Conservation (phyloP, 2,888 invertebrate species). For the Pammene aurita region DNA sequence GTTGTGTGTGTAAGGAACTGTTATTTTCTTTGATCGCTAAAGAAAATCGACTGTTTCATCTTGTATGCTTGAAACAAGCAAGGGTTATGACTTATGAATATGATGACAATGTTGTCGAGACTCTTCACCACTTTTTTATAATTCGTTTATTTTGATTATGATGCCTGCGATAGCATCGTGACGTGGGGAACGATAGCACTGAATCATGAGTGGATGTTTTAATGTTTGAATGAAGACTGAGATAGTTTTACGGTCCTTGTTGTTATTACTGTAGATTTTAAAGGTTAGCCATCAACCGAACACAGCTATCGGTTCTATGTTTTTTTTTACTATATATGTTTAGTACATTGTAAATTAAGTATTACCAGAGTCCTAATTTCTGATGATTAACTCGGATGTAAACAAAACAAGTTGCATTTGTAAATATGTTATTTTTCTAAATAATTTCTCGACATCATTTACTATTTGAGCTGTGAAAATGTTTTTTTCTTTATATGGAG, state of each 20-base stretch:
- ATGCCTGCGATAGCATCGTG: conserved; percentile 31
- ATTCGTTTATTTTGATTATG: conserved; percentile 31
- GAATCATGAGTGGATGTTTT: conserved; percentile 52
- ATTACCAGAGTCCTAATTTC: conserved; percentile 36
- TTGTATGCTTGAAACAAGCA: conserved; percentile 32
- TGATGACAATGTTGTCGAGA: conserved; percentile 36
- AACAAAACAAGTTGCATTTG: conserved; percentile 24
- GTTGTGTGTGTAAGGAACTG: conserved; percentile 44
- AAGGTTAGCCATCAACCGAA: conserved; percentile 39
- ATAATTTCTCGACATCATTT: conserved; percentile 34
- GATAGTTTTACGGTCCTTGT: conserved; percentile 66
- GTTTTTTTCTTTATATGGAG: conserved; percentile 12
- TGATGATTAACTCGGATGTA: conserved; percentile 27
- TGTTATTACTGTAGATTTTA: conserved; percentile 54
- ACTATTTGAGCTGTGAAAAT: conserved; percentile 36
- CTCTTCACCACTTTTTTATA: conserved; percentile 38
- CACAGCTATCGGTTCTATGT: conserved; percentile 45
- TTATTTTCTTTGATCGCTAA: conserved; percentile 43
- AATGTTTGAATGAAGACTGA: conserved; percentile 79
- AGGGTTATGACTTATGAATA: too few species aligned
- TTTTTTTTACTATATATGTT: conserved; percentile 34
- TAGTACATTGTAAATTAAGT: conserved; percentile 39
- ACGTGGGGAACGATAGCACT: conserved; percentile 29
- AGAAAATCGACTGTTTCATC: conserved; percentile 40
- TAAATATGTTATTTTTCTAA: conserved; percentile 24